Percentiles rank a stretch among this genome's conserved stretches.
Conservation (phyloP, 2,888 invertebrate species). For the Drosophila nr. perissopoda region DNA sequence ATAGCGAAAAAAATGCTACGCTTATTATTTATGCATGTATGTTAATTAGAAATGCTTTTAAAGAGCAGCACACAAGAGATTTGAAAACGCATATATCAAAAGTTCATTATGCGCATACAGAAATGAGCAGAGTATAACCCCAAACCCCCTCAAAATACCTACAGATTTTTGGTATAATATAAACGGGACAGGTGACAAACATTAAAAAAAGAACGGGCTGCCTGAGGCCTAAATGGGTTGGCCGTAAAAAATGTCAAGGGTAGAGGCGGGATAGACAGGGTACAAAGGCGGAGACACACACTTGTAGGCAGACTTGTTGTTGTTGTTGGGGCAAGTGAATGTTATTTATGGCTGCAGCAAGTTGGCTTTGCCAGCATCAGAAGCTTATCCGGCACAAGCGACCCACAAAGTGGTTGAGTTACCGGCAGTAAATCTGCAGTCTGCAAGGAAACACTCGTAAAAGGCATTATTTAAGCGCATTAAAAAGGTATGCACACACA, state of each 20-base stretch:
- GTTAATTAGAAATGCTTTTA: slow-evolving; percentile 80
- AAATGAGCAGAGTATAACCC: slow-evolving; percentile 51
- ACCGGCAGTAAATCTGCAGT: slow-evolving; percentile 67
- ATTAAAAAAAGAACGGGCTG: slow-evolving; percentile 49
- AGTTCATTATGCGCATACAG: slow-evolving; percentile 73
- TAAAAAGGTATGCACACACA: slow-evolving; percentile 36
- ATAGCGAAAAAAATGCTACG: slow-evolving; percentile 54
- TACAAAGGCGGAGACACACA: slow-evolving; percentile 23
- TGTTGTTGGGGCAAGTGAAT: slow-evolving; percentile 54
- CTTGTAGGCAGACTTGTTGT: slow-evolving; percentile 21
- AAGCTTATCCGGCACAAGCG: slow-evolving; percentile 55
- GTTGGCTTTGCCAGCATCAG: slow-evolving; percentile 34
- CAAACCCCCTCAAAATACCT: slow-evolving; percentile 50
- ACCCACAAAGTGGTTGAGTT: slow-evolving; percentile 58
- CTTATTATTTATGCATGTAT: slow-evolving; percentile 76
- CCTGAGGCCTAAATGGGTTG: slow-evolving; percentile 57
- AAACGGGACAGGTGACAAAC: slow-evolving; percentile 75
- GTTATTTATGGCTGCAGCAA: slow-evolving; percentile 77
- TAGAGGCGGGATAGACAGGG: slow-evolving; percentile 47
- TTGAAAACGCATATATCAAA: slow-evolving; percentile 79
- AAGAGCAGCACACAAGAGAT: slow-evolving; percentile 72
- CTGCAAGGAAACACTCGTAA: slow-evolving; percentile 66
- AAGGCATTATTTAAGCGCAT: slow-evolving; percentile 65
- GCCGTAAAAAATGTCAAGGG: slow-evolving; percentile 55
- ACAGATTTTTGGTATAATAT: slow-evolving; percentile 76